Evolutionary conservation across 2,888 invertebrate genomes (phyloP), one percentile per base, ranked within the genome.

Genomic region (Petrolisthes manimaculis): DNA sequence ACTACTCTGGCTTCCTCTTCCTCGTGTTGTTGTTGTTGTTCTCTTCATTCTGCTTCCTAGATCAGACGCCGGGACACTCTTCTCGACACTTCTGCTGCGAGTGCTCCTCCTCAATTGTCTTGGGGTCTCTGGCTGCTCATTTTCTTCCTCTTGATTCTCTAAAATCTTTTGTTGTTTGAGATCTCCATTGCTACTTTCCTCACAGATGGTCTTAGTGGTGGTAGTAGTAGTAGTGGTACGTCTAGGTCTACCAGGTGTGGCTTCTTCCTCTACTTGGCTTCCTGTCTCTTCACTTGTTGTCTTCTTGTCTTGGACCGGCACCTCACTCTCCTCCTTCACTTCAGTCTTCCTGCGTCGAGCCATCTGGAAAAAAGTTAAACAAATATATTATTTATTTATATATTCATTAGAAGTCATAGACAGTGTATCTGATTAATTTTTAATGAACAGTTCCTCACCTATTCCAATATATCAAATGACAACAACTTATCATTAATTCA

Each of bases 41-140:
- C 74, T 75, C 51, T 21, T 69, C 74, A 8, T 77, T 4, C 61
- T 53, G 69, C 61, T 77, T 21, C 55, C 37, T 14, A 51, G 61
- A 21, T 87, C 86, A 24, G 54, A 21, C 18, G 53, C 88, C 14
- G 67, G 61, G n/a, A 79, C 85, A n/a, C 82, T 86, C 55, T 83
- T 77, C 77, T 90, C 90, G 0, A 81, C 24, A 61, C 90, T 90
- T n/a, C 69, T 78, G 61, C 90, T 84, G 24, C 90, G 85, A 71
- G 90, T 85, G 61, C 84, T 79, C 24, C 86, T 77, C 37, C 89
- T 81, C 5, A 83, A 37, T 2, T 74, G 24, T 18, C 84, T 82
- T 0, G 74, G 53, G 14, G 18, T 83, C 5, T 9, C 69, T 18
- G 21, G 37, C 2, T 5, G 80, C 24, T 82, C 85, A 21, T 79